Percentiles rank a stretch among this genome's conserved stretches.
Conservation (phyloP, 2,888 invertebrate genomes). For the Pantelozetes paolii region DNA sequence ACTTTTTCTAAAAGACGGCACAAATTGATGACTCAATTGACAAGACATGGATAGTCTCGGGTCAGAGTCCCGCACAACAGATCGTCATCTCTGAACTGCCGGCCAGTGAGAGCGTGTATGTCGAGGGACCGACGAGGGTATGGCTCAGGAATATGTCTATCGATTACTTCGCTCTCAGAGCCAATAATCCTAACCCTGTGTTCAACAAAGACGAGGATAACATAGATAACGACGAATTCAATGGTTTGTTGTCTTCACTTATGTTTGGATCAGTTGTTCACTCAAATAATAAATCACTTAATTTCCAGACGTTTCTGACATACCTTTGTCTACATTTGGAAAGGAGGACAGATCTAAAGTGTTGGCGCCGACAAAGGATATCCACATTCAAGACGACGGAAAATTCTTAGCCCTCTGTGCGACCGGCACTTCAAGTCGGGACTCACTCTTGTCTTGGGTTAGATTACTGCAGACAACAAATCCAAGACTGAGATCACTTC, state of each 20-base stretch:
- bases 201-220: slow-evolving; percentile 34
- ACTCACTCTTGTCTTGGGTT: slow-evolving; percentile 88
- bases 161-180: slow-evolving; percentile 75
- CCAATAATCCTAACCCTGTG: slow-evolving; percentile 55
- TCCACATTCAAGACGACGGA: slow-evolving; percentile 91
- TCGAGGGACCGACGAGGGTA: slow-evolving; percentile 77
- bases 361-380: slow-evolving; percentile 59
- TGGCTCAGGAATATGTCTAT: slow-evolving; percentile 71
- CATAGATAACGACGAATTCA: slow-evolving; percentile 32
- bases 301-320: slow-evolving; percentile 62
- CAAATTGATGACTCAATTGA: slow-evolving; percentile 67
- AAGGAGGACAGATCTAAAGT: slow-evolving; percentile 48
- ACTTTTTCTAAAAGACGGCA: background rate
- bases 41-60: slow-evolving; percentile 87
- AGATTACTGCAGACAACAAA: slow-evolving; percentile 59
- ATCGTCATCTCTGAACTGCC: slow-evolving; percentile 64
- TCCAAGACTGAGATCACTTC: slow-evolving; percentile 36
- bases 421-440: slow-evolving; percentile 75
- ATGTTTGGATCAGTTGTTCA: no score
- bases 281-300: slow-evolving; percentile 8
- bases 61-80: slow-evolving; percentile 72
- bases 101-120: slow-evolving; percentile 63
- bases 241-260: slow-evolving; percentile 16
- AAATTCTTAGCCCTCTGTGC: slow-evolving; percentile 80
- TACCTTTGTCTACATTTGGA: slow-evolving; percentile 49